Base-by-base conservation (phyloP, 2,888 invertebrate genomes). In the Dryobota labecula region DNA sequence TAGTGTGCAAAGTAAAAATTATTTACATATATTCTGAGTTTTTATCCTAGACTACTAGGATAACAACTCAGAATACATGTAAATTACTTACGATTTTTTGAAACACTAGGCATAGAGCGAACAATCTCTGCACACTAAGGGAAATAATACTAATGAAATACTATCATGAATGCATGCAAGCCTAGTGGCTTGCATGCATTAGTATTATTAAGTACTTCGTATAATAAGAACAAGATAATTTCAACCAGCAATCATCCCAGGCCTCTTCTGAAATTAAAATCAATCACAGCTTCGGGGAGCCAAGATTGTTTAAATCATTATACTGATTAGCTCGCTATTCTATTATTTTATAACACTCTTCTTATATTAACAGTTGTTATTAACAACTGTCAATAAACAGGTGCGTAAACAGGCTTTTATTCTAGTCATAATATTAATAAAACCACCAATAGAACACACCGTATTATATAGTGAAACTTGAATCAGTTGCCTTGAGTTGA, bases 401-500 rank as follows among this genome's bases (percentile, higher is more conserved):
- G 9, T 15, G 5, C 0, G 2, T 13, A 8, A 33, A 24, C 2
- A 18, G 20, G 13, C 24, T 18, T 76, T 33, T 54, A 47, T 27
- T 15, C 2, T 5, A 18, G 18, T 53, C 3, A 56, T 27, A 20
- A 43, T 0, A 24, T 33, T 1, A 38, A 47, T 36, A 62, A 72
- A 61, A 41, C 0, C 7, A 20, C 30, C 36, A 20, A 30, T 38
- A 43, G 13, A 56, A 49, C 15, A 49, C 27, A 5, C 15, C 13
- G 15, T 58, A 53, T 51, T 64, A 43, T 47, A 56, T 61, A 84
- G 57, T 62, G 76, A 84, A 84, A 84, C 70, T 71, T 51, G 6
- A 61, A 51, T 27, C 9, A 27, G 58, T 68, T 66, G 47, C 88
- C 89, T 88, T 87, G 85, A 69, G 64, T 76, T 67, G 63, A 69